Evolutionary conservation across 35 echinoderm and acorn worm species (phyloP), one percentile per base, ranked within the genome.

Genomic region (Amphiura filiformis): DNA sequence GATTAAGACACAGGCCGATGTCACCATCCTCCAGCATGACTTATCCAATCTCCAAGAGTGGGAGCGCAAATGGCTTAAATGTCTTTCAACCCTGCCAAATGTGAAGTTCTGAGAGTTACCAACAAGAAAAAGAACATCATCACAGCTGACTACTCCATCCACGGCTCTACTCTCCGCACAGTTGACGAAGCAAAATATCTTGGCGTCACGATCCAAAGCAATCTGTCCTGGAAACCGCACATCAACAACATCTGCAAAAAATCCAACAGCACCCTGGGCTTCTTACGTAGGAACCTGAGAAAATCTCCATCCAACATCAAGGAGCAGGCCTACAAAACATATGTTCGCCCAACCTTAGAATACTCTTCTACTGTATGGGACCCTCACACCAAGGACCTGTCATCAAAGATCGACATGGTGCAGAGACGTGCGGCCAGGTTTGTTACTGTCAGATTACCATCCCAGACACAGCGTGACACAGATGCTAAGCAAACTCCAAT

Each of bases 51-150:
- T 89, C 23, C 57, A 84, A 35, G 39, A 76, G 36, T 89, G 86
- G 91, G 75, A 78, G 36, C 32, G 36, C 15, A 89, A 57, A n/a
- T 93, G 79, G 91, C 80, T 77, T 23, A 76, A 40, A 92, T 87
- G 84, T 84, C 32, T 5, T 87, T 11, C 57, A 41, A 80, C 18
- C 76, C 78, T 79, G 39, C 13, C 33, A n/a, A n/a, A n/a, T n/a
- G n/a, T n/a, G n/a, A n/a, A n/a, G n/a, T n/a, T n/a, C n/a, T n/a
- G n/a, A n/a, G n/a, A n/a, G n/a, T n/a, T n/a, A n/a, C n/a, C n/a
- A n/a, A n/a, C n/a, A n/a, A n/a, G n/a, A n/a, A n/a, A 31, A 78
- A 80, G 32, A 80, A 78, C 76, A 88, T 79, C 39, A 80, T 88
- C 44, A 32, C 26, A 22, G 20, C 38, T 12, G 37, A 20, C 1